Evolutionary conservation across 2,113 vertebrate species (phyloP), one percentile per base, ranked within the genome.

Genomic region (Cryptomyrus ogoouensis): DNA sequence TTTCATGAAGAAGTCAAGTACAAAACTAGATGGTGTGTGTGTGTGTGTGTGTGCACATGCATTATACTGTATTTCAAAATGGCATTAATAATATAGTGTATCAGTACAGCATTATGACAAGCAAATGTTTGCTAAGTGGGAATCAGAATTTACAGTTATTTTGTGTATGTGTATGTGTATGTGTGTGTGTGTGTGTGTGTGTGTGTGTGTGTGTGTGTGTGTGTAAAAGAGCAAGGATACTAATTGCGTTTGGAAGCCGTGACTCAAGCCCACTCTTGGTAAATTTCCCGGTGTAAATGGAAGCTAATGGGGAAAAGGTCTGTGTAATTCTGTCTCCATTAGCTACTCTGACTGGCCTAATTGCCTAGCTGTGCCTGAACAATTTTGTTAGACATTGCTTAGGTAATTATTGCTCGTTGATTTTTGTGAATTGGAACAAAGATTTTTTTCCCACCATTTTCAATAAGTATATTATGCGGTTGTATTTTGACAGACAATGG

Each of bases 251-350:
- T 94, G 92, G 94, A 94, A 94, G 93, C 94, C 92, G 92, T 91
- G 93, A 93, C 92, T 91, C 92, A 91, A 91, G 93, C 90, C 87
- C 91, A 90, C 93, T 94, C 93, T 93, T 92, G 91, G 92, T 94
- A 87, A 94, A 95, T 94, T 93, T 94, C 94, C 95, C 94, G 93
- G 92, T 94, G 95, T 95, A 95, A 95, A 94, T 94, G 94, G 94
- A 92, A 92, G 94, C 93, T 95, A 96, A 96, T 96, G 94, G 95
- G 93, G 91, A 92, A 95, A 93, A 94, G 94, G 94, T 95, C 94
- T 94, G 94, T 94, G 94, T 95, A 95, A 95, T 95, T 94, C 94
- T 93, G 92, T 93, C 92, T 94, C 94, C 95, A 96, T 96, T 96
- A 95, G 95, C 92, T 58, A 92, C 93, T 94, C 93, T 87, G 95